Evolutionary conservation across 2,113 vertebrate species (phyloP), one percentile per base, ranked within the genome.

Genomic region (Antechinus flavipes): DNA sequence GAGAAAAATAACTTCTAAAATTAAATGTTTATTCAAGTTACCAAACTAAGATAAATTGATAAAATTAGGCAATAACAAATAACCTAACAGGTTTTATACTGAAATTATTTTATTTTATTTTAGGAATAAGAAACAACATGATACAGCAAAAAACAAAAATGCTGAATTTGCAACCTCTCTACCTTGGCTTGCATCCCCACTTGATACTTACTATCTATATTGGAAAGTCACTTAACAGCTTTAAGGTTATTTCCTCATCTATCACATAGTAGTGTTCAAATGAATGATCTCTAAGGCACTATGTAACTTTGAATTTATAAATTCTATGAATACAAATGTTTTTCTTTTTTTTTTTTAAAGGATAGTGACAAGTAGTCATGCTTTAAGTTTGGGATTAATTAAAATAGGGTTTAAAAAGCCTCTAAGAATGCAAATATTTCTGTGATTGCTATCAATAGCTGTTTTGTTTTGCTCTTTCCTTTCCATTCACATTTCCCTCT

Each of bases 21-120:
- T 52, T 90, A 97, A 94, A 97, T 97, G 97, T 98, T 97, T 97
- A 97, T 94, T 56, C 93, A 68, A 97, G 91, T 98, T 98, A 98
- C 94, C 68, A 98, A 46, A 89, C 54, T 93, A 96, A 96, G 92
- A 97, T 95, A 96, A 97, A 97, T 98, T 97, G 92, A 94, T 94
- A 97, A 92, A 97, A 96, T 46, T 95, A 96, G 97, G 95, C 96
- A 95, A 97, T 91, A 50, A 93, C 95, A 98, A 97, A 97, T 55
- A 93, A 93, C 47, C 91, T 95, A 94, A 95, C 55, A 97, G 97
- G 96, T 56, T 68, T 5, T 19, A 96, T 93, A 92, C 30, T 76
- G 52, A 90, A 50, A 95, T 96, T 50, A 95, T 96, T 50, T 55
- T 56, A 0, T 50, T 50, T 50, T 76, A 55, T 3, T 93, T 54